Evolutionary conservation across 2,797 vertebrate species (phyloP).

Genomic region (Phoxinus dragarum): DNA sequence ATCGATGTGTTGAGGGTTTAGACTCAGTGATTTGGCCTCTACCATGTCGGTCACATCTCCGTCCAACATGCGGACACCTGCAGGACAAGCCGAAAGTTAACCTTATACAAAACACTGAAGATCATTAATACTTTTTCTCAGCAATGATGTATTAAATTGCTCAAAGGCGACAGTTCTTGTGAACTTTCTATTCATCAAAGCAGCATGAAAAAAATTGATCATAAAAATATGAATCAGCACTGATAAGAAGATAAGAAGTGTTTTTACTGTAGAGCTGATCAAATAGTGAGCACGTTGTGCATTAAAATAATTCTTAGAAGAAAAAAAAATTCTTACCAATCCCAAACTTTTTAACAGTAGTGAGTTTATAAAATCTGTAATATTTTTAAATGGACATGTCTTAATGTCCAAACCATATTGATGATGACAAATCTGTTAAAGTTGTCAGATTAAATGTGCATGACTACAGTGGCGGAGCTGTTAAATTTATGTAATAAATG

Average conservation of each 20-base stretch:
- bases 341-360: too few relatives aligned
- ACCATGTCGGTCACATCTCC: constrained; percentile 99
- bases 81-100: not conserved
- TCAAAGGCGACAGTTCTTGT: not conserved
- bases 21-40: constrained; percentile 94
- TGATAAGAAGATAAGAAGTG: not conserved
- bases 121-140: not conserved
- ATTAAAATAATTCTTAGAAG: too few relatives aligned
- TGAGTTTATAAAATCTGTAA: too few relatives aligned
- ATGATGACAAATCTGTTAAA: too few relatives aligned
- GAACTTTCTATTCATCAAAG: not conserved
- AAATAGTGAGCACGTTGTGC: not conserved
- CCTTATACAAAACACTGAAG: not conserved
- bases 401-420: too few relatives aligned
- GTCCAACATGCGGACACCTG: constrained; percentile 97
- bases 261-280: not conserved
- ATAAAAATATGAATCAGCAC: not conserved
- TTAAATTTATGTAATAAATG: too few relatives aligned
- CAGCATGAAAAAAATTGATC: not conserved
- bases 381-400: too few relatives aligned
- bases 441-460: too few relatives aligned
- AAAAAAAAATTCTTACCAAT: too few relatives aligned
- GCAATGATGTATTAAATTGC: not conserved
- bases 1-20: constrained; percentile 96
- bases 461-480: too few relatives aligned